Evolutionary conservation across 2,888 invertebrate genomes (phyloP).

Genomic region (Sminthurides aquaticus): DNA sequence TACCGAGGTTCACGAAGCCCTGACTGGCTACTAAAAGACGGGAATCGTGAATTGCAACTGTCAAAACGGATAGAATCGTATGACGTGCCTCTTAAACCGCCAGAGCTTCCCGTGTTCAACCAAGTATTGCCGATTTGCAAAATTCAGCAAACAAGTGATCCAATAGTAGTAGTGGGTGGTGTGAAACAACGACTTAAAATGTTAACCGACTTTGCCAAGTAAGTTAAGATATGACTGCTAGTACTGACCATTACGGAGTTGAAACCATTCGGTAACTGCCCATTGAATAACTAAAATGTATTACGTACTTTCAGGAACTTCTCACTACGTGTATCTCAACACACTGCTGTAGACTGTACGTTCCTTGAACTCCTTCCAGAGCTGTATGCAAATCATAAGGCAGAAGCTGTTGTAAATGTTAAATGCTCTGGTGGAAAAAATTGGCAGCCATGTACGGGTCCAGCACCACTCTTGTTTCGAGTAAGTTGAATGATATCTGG

Average conservation of each 20-base stretch:
- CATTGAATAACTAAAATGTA: not conserved
- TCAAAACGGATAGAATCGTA: conserved; percentile 56
- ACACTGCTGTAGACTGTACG: conserved; percentile 59
- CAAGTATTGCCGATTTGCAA: conserved; percentile 50
- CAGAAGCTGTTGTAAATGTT: conserved; percentile 52
- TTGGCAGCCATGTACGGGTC: conserved; percentile 53
- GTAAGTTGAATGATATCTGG: conserved; percentile 6
- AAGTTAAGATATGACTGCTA: conserved; percentile 43
- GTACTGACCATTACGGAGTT: no score
- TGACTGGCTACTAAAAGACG: conserved; percentile 16
- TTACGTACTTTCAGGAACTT: conserved; percentile 55
- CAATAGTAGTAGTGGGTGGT: conserved; percentile 48
- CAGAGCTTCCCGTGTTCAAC: conserved; percentile 50
- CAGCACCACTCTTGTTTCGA: conserved; percentile 47
- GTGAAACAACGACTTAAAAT: conserved; percentile 50
- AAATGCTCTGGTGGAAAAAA: conserved; percentile 48
- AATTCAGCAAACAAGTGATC: conserved; percentile 45
- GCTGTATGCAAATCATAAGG: conserved; percentile 53
- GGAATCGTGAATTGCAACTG: conserved; percentile 33
- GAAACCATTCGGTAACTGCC: not conserved
- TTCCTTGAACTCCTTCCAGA: conserved; percentile 58
- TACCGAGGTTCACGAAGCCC: conserved; percentile 20
- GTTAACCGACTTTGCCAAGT: conserved; percentile 51
- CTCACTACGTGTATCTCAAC: conserved; percentile 56
- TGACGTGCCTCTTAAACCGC: conserved; percentile 57